These are phyloP conservation scores for Ovis aries DNA, from an alignment of 2,113 vertebrate genomes.

Conservation along the genomic window DNA sequence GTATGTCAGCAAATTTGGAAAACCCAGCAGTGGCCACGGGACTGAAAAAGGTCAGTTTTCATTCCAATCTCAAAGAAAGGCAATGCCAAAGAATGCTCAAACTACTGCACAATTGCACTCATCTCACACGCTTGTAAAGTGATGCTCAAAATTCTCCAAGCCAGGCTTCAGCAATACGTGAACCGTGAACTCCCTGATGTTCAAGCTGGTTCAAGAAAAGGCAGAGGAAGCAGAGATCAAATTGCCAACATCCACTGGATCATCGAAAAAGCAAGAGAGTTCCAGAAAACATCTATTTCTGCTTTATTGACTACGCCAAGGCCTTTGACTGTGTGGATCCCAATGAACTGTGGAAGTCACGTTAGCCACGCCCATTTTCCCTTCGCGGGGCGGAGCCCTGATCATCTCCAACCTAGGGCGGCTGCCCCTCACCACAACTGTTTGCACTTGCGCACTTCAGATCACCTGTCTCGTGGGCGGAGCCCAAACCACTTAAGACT, in stretches of 20 bases:
- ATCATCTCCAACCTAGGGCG: fast-evolving
- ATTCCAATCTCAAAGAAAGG: too few species aligned
- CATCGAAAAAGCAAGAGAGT: background rate
- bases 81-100: too few species aligned
- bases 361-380: too few species aligned
- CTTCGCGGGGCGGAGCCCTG: background rate
- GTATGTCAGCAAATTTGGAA: too few species aligned
- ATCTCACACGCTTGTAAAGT: too few species aligned
- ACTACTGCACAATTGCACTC: too few species aligned
- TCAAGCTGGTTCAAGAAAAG: background rate
- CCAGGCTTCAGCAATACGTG: background rate
- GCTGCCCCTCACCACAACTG: background rate
- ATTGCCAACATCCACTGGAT: background rate
- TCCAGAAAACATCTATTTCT: background rate
- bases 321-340: background rate
- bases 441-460: background rate
- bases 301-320: background rate
- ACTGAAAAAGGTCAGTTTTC: too few species aligned
- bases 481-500: background rate
- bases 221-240: background rate
- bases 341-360: background rate
- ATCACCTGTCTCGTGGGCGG: background rate
- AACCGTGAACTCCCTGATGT: background rate
- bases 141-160: too few species aligned
- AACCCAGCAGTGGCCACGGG: too few species aligned